Base-by-base conservation (phyloP, 2,797 vertebrate species). In the Lycodopsis pacificus region DNA sequence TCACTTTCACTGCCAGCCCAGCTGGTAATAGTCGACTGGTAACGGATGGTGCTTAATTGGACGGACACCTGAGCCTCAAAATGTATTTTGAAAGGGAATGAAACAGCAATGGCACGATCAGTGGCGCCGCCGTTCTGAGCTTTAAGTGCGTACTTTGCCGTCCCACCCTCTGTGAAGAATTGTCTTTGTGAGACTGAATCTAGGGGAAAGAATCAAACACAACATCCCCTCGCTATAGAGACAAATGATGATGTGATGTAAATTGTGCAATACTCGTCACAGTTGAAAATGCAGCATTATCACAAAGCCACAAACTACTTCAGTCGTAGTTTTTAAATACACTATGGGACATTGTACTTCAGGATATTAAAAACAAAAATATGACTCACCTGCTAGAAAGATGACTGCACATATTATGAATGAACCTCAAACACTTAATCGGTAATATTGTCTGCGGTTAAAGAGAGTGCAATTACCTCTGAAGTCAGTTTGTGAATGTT, bases 221-320 rank as follows among this genome's bases (percentile, higher is more conserved):
- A 70, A 80, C 66, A 80, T 73, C 68, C 58, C 42, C 65, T 56
- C 66, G 57, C 51, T 77, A 63, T 77, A 63, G 49, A 80, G 67
- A 67, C 53, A 71, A 89, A 84, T 70, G 63, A 84, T 73, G 53
- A 77, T 73, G 69, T 58, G 74, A 80, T 77, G 61, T 70, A 69
- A 67, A 77, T 40, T 46, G 53, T 74, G 64, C 64, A 30, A 34
- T 56, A 71, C 58, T 34, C 63, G 57, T 72, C 40, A 58, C 53
- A 65, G 53, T 34, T 71, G 57, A 61, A 83, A 77, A 53, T 19
- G 40, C 22, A 56, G 19, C 56, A 61, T 61, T 66, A 66, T 79
- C 11, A 69, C 27, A 53, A 71, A 73, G 56, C 61, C 19, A 38
- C 11, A 49, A 67, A 80, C 27, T 46, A 48, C 80, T 73, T 66